Evolutionary conservation across 23 tunicate species (phyloP).

Genomic region (Corella eumyota): DNA sequence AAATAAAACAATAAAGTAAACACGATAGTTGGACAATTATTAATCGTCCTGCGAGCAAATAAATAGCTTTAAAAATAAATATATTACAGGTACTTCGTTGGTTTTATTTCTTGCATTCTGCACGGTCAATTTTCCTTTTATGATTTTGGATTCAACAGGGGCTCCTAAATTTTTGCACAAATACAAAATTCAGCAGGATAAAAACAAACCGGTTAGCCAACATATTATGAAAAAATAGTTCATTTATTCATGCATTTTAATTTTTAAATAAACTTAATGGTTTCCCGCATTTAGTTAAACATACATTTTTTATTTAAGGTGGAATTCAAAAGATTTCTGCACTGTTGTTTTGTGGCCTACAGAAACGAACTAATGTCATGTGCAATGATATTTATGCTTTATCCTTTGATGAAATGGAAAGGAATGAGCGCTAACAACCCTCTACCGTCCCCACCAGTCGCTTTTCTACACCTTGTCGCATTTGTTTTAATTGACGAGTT

Average conservation of each 20-base stretch:
- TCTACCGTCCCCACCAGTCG: slow-evolving; percentile 49
- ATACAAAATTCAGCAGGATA: slow-evolving; percentile 88
- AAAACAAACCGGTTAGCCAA: slow-evolving; percentile 61
- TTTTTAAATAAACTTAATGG: too few species aligned
- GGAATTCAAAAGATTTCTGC: slow-evolving; percentile 12
- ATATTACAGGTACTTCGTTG: slow-evolving; percentile 60
- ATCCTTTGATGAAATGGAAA: slow-evolving; percentile 36
- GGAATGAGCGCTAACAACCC: slow-evolving; percentile 46
- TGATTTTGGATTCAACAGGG: slow-evolving; percentile 56
- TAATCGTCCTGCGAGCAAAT: too few species aligned
- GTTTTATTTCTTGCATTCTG: slow-evolving; percentile 42
- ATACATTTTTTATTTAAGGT: slow-evolving; percentile 13
- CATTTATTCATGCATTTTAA: too few species aligned
- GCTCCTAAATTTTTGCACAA: slow-evolving; percentile 57
- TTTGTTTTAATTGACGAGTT: slow-evolving; percentile 45
- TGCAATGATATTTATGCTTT: slow-evolving; percentile 25
- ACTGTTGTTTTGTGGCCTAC: slow-evolving; percentile 40
- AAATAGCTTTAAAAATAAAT: too few species aligned
- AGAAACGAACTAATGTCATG: slow-evolving; percentile 44
- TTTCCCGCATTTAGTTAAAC: too few species aligned
- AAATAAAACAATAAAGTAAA: too few species aligned
- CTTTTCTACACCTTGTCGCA: slow-evolving; percentile 17
- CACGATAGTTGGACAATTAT: too few species aligned
- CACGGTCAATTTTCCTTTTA: slow-evolving; percentile 35
- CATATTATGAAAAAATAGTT: too few species aligned